Evolutionary conservation across 2,888 invertebrate species (phyloP).

Genomic region (Lasioglossum vierecki): DNA sequence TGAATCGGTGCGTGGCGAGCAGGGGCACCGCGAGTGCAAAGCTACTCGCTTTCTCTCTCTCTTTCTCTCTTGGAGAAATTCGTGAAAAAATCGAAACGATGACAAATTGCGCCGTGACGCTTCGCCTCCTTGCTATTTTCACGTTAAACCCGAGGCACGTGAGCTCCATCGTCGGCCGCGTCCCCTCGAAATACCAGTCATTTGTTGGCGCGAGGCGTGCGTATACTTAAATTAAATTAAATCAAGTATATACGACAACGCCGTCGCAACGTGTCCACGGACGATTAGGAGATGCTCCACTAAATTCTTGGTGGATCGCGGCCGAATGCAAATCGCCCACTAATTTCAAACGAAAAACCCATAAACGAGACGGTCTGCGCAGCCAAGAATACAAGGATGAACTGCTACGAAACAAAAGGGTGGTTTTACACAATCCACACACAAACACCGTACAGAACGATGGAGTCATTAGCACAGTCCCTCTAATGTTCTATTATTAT

Average conservation of each 20-base stretch:
- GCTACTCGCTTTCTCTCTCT: neutral
- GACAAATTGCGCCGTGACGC: conserved; percentile 30
- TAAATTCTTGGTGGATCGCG: conserved; percentile 47
- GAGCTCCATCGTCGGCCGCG: conserved; percentile 28
- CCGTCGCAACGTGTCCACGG: conserved; percentile 54
- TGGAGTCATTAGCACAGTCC: neutral
- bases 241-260: conserved; percentile 46
- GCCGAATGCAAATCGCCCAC: conserved; percentile 11
- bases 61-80: neutral
- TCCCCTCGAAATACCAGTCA: conserved; percentile 12
- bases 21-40: neutral
- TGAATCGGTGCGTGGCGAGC: neutral
- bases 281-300: conserved; percentile 53
- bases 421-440: neutral
- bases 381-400: neutral
- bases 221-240: conserved; percentile 58
- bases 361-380: neutral
- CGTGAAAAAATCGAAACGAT: conserved; percentile 35
- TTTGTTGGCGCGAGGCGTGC: conserved; percentile 19
- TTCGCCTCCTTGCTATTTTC: conserved; percentile 62
- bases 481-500: too few species aligned
- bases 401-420: neutral
- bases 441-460: neutral
- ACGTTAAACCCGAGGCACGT: conserved; percentile 55
- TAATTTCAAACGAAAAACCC: neutral